Evolutionary conservation across 1,140 invertebrate genomes (phyloP).

Genomic region (Drosophila sucinea): DNA sequence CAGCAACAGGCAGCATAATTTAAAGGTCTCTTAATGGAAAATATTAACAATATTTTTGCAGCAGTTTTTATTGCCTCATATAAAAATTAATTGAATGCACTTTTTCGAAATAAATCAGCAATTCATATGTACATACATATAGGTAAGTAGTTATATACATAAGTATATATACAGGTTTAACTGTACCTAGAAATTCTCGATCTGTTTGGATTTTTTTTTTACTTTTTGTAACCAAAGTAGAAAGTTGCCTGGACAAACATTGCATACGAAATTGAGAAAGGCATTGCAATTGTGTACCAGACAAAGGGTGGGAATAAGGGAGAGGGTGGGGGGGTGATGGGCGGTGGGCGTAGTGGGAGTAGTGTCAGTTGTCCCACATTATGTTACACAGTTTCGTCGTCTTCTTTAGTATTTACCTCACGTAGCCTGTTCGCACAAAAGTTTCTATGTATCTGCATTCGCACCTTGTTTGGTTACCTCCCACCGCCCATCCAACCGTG

Average conservation of each 20-base stretch:
- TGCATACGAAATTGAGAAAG: conserved; percentile 63
- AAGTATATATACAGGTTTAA: background rate
- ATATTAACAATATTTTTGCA: background rate
- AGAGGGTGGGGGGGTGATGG: too few species aligned
- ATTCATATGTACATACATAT: background rate
- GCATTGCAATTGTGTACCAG: conserved; percentile 40
- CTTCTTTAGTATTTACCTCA: conserved; percentile 54
- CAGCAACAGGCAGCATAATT: conserved; percentile 13
- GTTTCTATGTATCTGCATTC: conserved; percentile 47
- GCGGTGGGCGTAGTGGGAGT: background rate
- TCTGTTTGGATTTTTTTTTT: background rate
- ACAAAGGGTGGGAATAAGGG: conserved; percentile 14
- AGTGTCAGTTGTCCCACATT: conserved; percentile 32
- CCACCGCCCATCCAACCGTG: background rate
- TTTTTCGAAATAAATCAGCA: background rate
- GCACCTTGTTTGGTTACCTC: background rate
- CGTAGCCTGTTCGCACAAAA: conserved; percentile 54
- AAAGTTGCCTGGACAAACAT: conserved; percentile 63
- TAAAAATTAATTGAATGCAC: conserved; percentile 11
- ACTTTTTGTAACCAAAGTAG: conserved; percentile 47
- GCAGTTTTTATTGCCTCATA: background rate
- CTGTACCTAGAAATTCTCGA: background rate
- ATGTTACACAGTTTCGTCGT: conserved; percentile 44
- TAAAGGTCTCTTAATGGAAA: conserved; percentile 3
- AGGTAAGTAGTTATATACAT: background rate